These are phyloP conservation scores for Rhizoglyphus robini DNA, from an alignment of 1,140 invertebrate species.

Conservation along the genomic window DNA sequence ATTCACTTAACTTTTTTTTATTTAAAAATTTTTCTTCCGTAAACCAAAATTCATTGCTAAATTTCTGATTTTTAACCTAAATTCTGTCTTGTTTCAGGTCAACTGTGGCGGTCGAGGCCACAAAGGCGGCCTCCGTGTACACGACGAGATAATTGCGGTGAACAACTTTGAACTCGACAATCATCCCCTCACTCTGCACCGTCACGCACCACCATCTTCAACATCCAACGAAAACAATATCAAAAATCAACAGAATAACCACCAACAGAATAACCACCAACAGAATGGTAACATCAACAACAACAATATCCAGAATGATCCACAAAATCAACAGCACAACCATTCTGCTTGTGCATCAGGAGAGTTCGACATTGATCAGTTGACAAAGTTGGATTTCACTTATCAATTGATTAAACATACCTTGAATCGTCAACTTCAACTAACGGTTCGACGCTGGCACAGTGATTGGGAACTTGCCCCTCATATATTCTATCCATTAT, in stretches of 20 bases:
- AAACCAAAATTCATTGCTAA: too few species aligned
- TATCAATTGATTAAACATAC: constrained; percentile 26
- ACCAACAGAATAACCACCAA: too few species aligned
- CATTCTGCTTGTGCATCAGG: neutral
- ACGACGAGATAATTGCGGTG: constrained; percentile 24
- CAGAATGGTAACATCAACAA: too few species aligned
- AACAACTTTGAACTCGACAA: constrained; percentile 24
- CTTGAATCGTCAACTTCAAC: constrained; percentile 19
- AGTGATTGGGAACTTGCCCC: constrained; percentile 14
- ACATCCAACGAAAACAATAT: too few species aligned
- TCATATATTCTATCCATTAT: constrained; percentile 11
- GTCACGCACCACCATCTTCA: neutral
- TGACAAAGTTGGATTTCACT: constrained; percentile 24
- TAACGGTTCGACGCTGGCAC: constrained; percentile 20
- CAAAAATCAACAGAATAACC: too few species aligned
- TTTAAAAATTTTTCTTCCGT: too few species aligned
- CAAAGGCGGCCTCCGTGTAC: constrained; percentile 19
- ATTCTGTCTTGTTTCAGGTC: constrained; percentile 12
- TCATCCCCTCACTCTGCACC: constrained; percentile 20
- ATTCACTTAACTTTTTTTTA: too few species aligned
- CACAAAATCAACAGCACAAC: neutral
- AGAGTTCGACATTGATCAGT: neutral
- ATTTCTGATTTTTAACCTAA: too few species aligned
- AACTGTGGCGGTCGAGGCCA: constrained; percentile 22
- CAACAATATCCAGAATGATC: neutral